Evolutionary conservation across 2,888 invertebrate species (phyloP).

Genomic region (Gastracanthus pulcherrimus): DNA sequence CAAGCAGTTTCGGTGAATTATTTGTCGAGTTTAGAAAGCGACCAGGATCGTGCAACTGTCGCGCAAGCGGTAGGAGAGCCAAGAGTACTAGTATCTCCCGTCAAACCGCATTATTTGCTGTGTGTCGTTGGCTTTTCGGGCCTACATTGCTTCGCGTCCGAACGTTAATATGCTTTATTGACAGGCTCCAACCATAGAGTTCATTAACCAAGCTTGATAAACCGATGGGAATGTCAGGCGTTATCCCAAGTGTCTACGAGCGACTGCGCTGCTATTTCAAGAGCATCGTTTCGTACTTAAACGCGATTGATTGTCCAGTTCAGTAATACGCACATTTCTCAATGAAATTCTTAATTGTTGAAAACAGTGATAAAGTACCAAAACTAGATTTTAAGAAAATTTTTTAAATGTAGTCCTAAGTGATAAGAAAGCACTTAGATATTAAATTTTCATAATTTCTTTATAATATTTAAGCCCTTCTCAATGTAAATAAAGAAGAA

Average conservation of each 20-base stretch:
- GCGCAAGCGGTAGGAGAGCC: background rate
- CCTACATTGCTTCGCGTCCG: background rate
- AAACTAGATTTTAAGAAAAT: too few relatives aligned
- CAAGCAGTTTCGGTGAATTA: constrained; percentile 30
- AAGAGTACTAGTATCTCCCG: background rate
- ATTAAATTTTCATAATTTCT: too few relatives aligned
- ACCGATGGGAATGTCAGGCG: background rate
- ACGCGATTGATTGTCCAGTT: background rate
- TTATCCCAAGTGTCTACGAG: background rate
- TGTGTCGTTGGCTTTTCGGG: background rate
- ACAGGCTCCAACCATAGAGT: constrained; percentile 20
- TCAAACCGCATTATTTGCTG: constrained; percentile 24
- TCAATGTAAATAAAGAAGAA: background rate
- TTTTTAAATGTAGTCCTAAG: too few relatives aligned
- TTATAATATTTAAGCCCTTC: too few relatives aligned
- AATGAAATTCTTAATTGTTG: background rate
- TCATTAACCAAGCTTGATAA: constrained; percentile 30
- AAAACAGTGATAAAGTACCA: too few relatives aligned
- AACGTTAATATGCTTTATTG: constrained; percentile 42
- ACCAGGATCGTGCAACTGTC: background rate
- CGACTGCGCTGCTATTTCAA: background rate
- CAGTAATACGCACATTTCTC: background rate
- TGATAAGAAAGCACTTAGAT: too few relatives aligned
- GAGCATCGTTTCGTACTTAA: background rate
- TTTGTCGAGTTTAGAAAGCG: constrained; percentile 24